Evolutionary conservation across 2,113 vertebrate species (phyloP), one percentile per base, ranked within the genome.

Genomic region (Hemichromis elongatus): DNA sequence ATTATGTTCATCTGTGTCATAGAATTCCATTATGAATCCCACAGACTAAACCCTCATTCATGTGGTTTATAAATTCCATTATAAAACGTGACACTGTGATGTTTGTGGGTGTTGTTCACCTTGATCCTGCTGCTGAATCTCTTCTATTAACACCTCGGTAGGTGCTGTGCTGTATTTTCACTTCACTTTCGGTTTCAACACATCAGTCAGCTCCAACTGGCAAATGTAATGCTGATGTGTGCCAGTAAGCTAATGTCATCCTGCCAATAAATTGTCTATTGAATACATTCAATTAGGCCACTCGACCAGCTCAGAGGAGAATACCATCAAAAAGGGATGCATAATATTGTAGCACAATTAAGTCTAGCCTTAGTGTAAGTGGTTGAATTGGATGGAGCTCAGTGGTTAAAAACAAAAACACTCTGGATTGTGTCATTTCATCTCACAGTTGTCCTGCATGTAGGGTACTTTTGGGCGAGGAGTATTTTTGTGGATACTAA

Each of bases 221-320:
- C 91, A 86, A 78, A 70, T 52, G 73, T 26, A 77, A 33, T 52
- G 66, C 26, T 75, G 79, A 83, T 50, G 56, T 37, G 35, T 84
- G 89, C 93, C 93, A 90, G 83, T 68, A 87, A 81, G 77, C 81
- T 54, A 16, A 59, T 79, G 73, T 81, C 77, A 66, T 63, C 66
- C 77, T 86, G 93, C 88, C 89, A 91, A 80, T 85, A 85, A 88
- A 90, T 80, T 42, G 83, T 89, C 88, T 85, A 45, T 80, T 89
- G 68, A 89, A 90, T 68, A 75, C 68, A 54, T 84, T 88, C 77
- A 91, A 92, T 91, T 82, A 86, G 92, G 88, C 70, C 85, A 85
- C 85, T 92, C 70, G 45, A 85, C 37, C 87, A 55, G 77, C 86
- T 85, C 90, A 75, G 66, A 73, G 77, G 90, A 89, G 83, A 90